Conservation (phyloP, 2,888 invertebrate species). For the Sturmia bella region DNA sequence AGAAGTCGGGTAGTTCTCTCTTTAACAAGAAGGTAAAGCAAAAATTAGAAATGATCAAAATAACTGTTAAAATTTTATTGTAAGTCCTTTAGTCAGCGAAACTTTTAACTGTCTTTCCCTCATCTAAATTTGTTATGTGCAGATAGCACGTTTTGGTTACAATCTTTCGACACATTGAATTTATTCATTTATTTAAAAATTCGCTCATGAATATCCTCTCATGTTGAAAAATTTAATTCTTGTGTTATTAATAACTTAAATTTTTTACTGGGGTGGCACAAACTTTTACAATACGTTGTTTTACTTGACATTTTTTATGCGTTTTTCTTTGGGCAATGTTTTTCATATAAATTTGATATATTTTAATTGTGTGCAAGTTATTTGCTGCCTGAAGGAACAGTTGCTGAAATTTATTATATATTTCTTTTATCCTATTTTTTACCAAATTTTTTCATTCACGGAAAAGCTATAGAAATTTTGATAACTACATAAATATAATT, state of each 20-base stretch:
- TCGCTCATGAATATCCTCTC: conserved; percentile 59
- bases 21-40: too few relatives aligned
- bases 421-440: too few relatives aligned
- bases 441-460: not conserved
- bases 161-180: not conserved
- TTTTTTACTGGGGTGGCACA: conserved; percentile 2
- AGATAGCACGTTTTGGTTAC: too few relatives aligned
- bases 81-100: too few relatives aligned
- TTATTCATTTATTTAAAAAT: conserved; percentile 41
- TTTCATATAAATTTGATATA: not conserved
- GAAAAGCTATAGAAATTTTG: conserved; percentile 11
- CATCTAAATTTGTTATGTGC: too few relatives aligned
- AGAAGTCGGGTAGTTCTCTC: too few relatives aligned
- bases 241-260: conserved; percentile 52
- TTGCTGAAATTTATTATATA: not conserved
- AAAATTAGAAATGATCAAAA: too few relatives aligned
- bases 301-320: not conserved
- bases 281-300: conserved; percentile 23
- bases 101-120: too few relatives aligned
- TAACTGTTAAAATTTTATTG: too few relatives aligned
- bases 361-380: conserved; percentile 12
- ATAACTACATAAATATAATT: conserved; percentile 31
- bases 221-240: conserved; percentile 52
- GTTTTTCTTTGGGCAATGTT: conserved; percentile 16
- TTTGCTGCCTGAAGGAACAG: not conserved